phyloP scores from a whole-genome alignment of 2,888 invertebrate species.

The Anagyrus pseudococci region DNA sequence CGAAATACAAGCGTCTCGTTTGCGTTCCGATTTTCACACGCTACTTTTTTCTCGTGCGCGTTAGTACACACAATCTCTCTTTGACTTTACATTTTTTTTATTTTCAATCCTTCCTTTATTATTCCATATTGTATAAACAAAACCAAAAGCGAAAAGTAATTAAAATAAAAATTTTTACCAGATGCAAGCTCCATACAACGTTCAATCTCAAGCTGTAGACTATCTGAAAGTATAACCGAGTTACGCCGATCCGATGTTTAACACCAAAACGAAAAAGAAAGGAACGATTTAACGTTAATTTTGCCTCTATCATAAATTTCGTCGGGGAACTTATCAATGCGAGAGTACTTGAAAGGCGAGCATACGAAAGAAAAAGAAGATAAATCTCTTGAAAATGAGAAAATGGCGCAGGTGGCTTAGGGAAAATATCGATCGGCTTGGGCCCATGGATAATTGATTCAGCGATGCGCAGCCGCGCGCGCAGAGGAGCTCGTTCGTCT shows the following conservation, averaged over 20 bases:
- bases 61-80: not conserved
- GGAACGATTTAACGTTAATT: too few relatives aligned
- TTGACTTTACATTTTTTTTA: not conserved
- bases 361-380: not conserved
- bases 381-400: not conserved
- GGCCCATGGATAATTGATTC: not conserved
- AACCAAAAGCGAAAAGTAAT: too few relatives aligned
- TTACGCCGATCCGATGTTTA: too few relatives aligned
- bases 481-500: slow-evolving; percentile 27
- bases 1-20: slow-evolving; percentile 35
- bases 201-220: too few relatives aligned
- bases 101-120: not conserved
- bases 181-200: too few relatives aligned
- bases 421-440: not conserved
- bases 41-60: not conserved
- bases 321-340: not conserved
- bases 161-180: too few relatives aligned
- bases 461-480: not conserved
- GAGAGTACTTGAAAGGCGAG: not conserved
- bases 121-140: too few relatives aligned
- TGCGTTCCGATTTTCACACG: slow-evolving; percentile 23
- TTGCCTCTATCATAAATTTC: not conserved
- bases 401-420: not conserved
- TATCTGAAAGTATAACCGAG: too few relatives aligned
- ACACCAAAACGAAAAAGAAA: too few relatives aligned